Percentiles rank a stretch among this genome's conserved stretches.
Evolutionary conservation across 2,113 vertebrate genomes (phyloP).

Genomic region (Telmatochromis sp.): DNA sequence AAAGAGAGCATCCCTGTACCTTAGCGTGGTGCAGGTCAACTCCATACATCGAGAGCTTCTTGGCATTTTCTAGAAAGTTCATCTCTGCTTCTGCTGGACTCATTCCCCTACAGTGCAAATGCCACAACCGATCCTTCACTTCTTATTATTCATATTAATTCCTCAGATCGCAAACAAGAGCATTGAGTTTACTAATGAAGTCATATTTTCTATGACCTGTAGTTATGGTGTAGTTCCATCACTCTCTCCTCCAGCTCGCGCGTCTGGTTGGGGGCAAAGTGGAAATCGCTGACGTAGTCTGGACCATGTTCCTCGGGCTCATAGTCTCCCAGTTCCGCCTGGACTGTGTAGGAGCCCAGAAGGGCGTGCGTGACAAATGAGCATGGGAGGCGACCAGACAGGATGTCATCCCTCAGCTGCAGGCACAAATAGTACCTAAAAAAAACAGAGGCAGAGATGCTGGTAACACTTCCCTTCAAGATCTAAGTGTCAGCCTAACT

Average conservation of each 20-base stretch:
- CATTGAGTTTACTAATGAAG: not conserved
- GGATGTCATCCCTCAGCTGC: slow-evolving; percentile 94
- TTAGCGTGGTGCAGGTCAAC: slow-evolving; percentile 98
- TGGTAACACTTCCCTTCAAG: not conserved
- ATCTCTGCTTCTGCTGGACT: slow-evolving; percentile 96
- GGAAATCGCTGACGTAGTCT: slow-evolving; percentile 90
- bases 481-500: not conserved
- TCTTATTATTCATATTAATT: not conserved
- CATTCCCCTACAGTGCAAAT: slow-evolving; percentile 80
- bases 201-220: slow-evolving; percentile 72
- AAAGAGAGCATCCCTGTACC: slow-evolving; percentile 65
- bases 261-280: slow-evolving; percentile 93
- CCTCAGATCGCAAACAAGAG: not conserved
- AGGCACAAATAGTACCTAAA: slow-evolving; percentile 96
- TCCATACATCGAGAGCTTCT: slow-evolving; percentile 99
- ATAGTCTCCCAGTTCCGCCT: slow-evolving; percentile 90
- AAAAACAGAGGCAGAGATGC: not conserved
- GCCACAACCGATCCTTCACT: not conserved
- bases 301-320: slow-evolving; percentile 86
- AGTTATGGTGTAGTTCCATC: slow-evolving; percentile 94
- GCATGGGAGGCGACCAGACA: slow-evolving; percentile 91
- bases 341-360: slow-evolving; percentile 93
- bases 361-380: slow-evolving; percentile 97
- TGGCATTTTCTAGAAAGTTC: slow-evolving; percentile 97
- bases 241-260: slow-evolving; percentile 95